These are phyloP conservation scores for Syngnathus acus DNA, from an alignment of 2,797 vertebrate genomes.

Conservation along the genomic window DNA sequence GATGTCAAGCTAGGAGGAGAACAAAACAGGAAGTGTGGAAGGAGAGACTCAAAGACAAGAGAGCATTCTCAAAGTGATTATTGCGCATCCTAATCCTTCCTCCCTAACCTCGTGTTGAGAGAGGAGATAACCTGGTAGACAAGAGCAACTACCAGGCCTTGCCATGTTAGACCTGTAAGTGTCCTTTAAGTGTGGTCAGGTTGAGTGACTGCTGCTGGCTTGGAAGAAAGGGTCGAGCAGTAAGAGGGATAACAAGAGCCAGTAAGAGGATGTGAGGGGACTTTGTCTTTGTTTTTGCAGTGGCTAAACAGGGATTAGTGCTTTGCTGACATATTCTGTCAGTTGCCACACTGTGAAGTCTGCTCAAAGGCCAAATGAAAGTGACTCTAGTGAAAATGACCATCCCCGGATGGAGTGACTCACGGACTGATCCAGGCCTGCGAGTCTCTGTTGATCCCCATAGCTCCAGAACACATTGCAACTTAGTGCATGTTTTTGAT, in stretches of 20 bases:
- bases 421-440: slow-evolving; percentile 50
- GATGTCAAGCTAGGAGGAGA: slow-evolving; percentile 31
- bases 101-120: slow-evolving; percentile 64
- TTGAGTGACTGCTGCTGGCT: slow-evolving; percentile 19
- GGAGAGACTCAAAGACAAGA: slow-evolving; percentile 43
- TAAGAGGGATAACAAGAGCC: slow-evolving; percentile 41
- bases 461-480: neutral
- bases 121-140: slow-evolving; percentile 59
- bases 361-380: slow-evolving; percentile 38
- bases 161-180: slow-evolving; percentile 40
- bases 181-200: slow-evolving; percentile 10
- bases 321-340: slow-evolving; percentile 64
- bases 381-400: slow-evolving; percentile 33
- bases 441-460: slow-evolving; percentile 26
- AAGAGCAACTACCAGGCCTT: slow-evolving; percentile 36
- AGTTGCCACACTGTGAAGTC: slow-evolving; percentile 41
- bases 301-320: slow-evolving; percentile 66
- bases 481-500: neutral
- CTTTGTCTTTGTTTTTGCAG: slow-evolving; percentile 61
- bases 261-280: slow-evolving; percentile 29
- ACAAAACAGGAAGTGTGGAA: slow-evolving; percentile 59
- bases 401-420: slow-evolving; percentile 31
- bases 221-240: slow-evolving; percentile 27
- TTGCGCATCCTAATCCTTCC: slow-evolving; percentile 52
- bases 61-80: slow-evolving; percentile 51